These are phyloP conservation scores for Drosophila azteca DNA, from an alignment of 1,140 invertebrate species.

Conservation along the genomic window DNA sequence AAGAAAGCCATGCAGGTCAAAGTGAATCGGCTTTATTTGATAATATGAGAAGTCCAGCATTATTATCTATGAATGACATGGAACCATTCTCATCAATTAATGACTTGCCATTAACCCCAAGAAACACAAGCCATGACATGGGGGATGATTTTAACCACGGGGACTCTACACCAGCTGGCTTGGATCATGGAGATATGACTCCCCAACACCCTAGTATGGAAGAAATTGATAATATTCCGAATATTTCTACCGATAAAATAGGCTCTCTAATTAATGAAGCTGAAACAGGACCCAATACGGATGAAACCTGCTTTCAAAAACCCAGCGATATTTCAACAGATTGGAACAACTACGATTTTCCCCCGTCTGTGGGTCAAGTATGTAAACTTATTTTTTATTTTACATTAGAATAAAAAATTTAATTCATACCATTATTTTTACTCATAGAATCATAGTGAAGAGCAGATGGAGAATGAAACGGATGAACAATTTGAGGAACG, in stretches of 20 bases:
- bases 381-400: background rate
- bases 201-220: conserved; percentile 84
- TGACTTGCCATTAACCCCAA: conserved; percentile 74
- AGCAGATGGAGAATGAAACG: conserved; percentile 94
- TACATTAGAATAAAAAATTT: no score
- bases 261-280: conserved; percentile 76
- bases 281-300: conserved; percentile 24
- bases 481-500: conserved; percentile 98
- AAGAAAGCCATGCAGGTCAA: conserved; percentile 64
- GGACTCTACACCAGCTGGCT: conserved; percentile 84
- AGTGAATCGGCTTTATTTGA: conserved; percentile 79
- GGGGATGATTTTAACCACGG: conserved; percentile 84
- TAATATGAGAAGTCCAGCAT: conserved; percentile 60
- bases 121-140: conserved; percentile 71
- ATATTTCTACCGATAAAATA: conserved; percentile 84
- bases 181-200: conserved; percentile 85
- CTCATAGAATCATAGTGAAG: conserved; percentile 87
- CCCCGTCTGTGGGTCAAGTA: conserved; percentile 88
- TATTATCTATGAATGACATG: conserved; percentile 71
- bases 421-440: background rate
- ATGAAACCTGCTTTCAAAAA: conserved; percentile 45
- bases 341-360: conserved; percentile 93
- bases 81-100: conserved; percentile 73
- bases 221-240: conserved; percentile 85
- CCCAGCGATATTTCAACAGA: conserved; percentile 88